Evolutionary conservation across 1,140 invertebrate species (phyloP).

Genomic region (Pararge aegeria): DNA sequence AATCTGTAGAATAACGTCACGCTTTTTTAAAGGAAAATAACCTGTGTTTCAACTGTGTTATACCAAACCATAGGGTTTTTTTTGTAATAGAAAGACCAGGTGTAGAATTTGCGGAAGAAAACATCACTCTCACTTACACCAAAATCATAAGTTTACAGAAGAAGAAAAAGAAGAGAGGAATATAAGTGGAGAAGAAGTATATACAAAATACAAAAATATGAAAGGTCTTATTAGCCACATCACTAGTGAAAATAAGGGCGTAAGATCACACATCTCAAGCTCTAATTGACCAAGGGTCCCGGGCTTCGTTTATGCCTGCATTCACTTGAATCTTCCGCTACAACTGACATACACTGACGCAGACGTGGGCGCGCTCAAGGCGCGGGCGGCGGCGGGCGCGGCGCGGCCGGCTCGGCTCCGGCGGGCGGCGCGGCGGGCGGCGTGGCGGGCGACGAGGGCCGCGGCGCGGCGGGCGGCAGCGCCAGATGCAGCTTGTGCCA

Average conservation of each 20-base stretch:
- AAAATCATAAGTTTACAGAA: no score
- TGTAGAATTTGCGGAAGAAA: constrained; percentile 18
- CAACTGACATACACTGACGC: no score
- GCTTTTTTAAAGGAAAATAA: constrained; percentile 17
- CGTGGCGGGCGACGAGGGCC: neutral
- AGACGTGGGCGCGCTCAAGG: neutral
- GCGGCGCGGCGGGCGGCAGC: constrained; percentile 28
- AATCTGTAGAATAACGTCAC: constrained; percentile 6
- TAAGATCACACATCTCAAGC: no score
- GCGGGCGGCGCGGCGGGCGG: neutral
- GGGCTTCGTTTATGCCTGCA: no score
- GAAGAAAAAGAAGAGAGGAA: no score
- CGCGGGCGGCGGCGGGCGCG: no score
- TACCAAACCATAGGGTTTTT: constrained; percentile 12
- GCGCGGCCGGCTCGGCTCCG: neutral
- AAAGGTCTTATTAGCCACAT: constrained; percentile 7
- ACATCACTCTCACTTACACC: constrained; percentile 24
- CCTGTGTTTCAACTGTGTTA: constrained; percentile 24
- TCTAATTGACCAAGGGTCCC: no score
- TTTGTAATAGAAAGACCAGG: constrained; percentile 4
- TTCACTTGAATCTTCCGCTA: no score
- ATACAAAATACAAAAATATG: neutral
- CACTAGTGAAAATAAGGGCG: no score
- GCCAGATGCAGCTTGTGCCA: constrained; percentile 38
- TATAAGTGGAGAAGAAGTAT: neutral